Percentiles rank a stretch among this genome's conserved stretches.
phyloP scores from a whole-genome alignment of 2,888 invertebrate genomes.

The Protula sp. region DNA sequence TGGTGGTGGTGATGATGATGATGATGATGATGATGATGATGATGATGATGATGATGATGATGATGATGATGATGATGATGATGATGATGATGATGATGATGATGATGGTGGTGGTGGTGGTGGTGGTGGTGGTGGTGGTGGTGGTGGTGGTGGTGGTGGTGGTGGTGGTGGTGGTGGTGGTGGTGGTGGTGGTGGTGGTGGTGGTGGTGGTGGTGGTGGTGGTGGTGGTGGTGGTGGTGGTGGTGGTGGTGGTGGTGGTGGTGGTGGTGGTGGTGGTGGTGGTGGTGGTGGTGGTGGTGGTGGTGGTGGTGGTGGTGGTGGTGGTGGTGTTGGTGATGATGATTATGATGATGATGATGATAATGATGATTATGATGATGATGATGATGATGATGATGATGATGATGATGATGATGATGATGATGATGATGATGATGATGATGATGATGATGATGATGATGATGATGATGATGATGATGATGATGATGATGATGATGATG shows the following conservation, averaged over 20 bases:
- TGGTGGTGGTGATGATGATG: constrained; percentile 1
- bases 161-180: constrained; percentile 6
- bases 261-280: constrained; percentile 7
- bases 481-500: constrained; percentile 5
- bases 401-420: constrained; percentile 12
- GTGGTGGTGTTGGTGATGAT: no score
- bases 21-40: constrained; percentile 7
- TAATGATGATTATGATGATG: no score
- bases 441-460: constrained; percentile 10
- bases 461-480: constrained; percentile 8
- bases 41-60: neutral
- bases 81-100: constrained; percentile 1
- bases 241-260: constrained; percentile 5
- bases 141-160: neutral
- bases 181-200: constrained; percentile 7
- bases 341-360: no score
- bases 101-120: constrained; percentile 1
- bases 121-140: neutral
- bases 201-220: constrained; percentile 3
- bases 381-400: constrained; percentile 5
- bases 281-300: neutral
- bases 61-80: neutral
- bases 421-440: constrained; percentile 10
- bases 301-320: constrained; percentile 1
- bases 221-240: constrained; percentile 9